Evolutionary conservation across 2,797 vertebrate species (phyloP).

Genomic region (Leptodactylus fallax): DNA sequence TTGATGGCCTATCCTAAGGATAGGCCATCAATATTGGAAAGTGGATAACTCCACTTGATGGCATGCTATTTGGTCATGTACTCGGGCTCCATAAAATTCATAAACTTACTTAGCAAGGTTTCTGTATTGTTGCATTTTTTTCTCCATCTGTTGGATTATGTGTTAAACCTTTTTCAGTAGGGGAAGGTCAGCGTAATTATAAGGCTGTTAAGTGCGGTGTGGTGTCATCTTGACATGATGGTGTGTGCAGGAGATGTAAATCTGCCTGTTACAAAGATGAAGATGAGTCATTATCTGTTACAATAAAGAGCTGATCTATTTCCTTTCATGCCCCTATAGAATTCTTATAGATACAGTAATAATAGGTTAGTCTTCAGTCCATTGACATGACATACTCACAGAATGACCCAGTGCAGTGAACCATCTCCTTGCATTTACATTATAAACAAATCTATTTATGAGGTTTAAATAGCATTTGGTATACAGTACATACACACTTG

Average conservation of each 20-base stretch:
- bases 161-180: conserved; percentile 40
- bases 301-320: background rate
- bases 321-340: background rate
- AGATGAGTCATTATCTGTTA: conserved; percentile 40
- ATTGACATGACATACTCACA: background rate
- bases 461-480: background rate
- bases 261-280: conserved; percentile 13
- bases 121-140: background rate
- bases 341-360: background rate
- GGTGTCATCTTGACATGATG: conserved; percentile 51
- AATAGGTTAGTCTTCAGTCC: background rate
- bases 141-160: background rate
- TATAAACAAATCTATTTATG: background rate
- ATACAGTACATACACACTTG: background rate
- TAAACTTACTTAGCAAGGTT: too few species aligned
- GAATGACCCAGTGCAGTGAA: background rate
- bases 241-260: conserved; percentile 30
- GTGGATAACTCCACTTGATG: background rate
- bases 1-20: too few species aligned
- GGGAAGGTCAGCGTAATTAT: conserved; percentile 49
- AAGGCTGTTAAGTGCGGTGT: conserved; percentile 30
- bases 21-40: too few species aligned
- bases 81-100: too few species aligned
- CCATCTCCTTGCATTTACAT: background rate
- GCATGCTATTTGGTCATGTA: too few species aligned